A percentile compares a stretch with the other conserved stretches of the same genome.
Evolutionary conservation across 30 jellyfish, hydroid and myxozoan genomes (phyloP).

Genomic region (Chironex yamaguchii): DNA sequence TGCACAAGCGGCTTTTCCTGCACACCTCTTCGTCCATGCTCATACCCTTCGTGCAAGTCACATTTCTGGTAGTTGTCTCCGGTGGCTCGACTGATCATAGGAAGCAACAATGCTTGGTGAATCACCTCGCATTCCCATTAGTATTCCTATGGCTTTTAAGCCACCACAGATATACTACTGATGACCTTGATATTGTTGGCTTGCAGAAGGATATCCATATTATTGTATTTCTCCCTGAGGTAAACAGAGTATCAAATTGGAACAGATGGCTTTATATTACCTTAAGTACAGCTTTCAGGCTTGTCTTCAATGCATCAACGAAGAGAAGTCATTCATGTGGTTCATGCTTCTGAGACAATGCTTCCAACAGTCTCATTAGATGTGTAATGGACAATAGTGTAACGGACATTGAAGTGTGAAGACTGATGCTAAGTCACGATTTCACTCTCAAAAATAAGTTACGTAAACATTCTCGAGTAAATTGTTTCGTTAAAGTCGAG

Average conservation of each 20-base stretch:
- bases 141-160: neutral
- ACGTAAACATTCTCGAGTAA: conserved; percentile 13
- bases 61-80: conserved; percentile 32
- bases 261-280: conserved; percentile 8
- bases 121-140: conserved; percentile 7
- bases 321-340: conserved; percentile 19
- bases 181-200: conserved; percentile 26
- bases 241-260: neutral
- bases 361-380: neutral
- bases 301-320: conserved; percentile 6
- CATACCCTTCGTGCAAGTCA: conserved; percentile 17
- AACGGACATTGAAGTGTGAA: conserved; percentile 23
- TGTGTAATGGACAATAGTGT: conserved; percentile 6
- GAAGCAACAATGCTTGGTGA: too few species aligned
- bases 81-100: too few species aligned
- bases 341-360: conserved; percentile 39
- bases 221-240: conserved; percentile 27
- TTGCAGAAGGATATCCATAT: conserved; percentile 35
- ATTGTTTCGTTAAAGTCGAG: conserved; percentile 10
- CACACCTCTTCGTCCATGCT: too few species aligned
- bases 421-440: conserved; percentile 37
- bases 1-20: too few species aligned
- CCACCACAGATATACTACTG: conserved; percentile 18
- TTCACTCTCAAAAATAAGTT: conserved; percentile 1
- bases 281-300: conserved; percentile 12